Percentiles rank a stretch among this genome's conserved stretches.
Evolutionary conservation across 2,113 vertebrate genomes (phyloP).

Genomic region (Etheostoma spectabile): DNA sequence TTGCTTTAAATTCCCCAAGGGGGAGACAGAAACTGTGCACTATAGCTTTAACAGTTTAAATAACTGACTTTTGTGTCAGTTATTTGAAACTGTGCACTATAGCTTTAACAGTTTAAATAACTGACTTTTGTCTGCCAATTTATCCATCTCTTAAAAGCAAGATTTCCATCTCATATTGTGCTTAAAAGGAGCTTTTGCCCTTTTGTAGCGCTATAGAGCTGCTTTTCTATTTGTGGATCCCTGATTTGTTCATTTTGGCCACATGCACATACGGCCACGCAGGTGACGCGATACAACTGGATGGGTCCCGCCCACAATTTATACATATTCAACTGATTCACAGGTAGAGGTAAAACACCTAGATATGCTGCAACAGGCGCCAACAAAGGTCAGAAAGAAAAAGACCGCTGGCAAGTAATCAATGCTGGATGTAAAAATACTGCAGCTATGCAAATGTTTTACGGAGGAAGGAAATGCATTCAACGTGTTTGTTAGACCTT

Average conservation of each 20-base stretch:
- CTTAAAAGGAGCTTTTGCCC: neutral
- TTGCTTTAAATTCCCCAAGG: too few relatives aligned
- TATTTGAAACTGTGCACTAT: too few relatives aligned
- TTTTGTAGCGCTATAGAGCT: neutral
- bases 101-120: neutral
- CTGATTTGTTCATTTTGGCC: neutral
- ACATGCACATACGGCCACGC: neutral
- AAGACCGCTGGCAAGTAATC: too few relatives aligned
- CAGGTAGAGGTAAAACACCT: neutral
- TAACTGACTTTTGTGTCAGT: neutral
- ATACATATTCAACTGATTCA: neutral
- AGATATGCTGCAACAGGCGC: neutral
- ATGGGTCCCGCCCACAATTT: neutral
- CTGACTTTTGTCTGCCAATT: neutral
- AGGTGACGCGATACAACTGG: neutral
- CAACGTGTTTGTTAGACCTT: too few relatives aligned
- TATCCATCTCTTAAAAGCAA: neutral
- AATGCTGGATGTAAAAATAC: neutral
- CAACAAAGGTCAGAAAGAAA: neutral
- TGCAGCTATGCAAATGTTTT: neutral
- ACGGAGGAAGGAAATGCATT: neutral
- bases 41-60: neutral
- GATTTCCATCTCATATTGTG: neutral
- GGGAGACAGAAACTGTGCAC: too few relatives aligned
- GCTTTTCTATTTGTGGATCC: neutral